phyloP scores from a whole-genome alignment of 2,113 vertebrate genomes.

The Nesospiza acunhae region DNA sequence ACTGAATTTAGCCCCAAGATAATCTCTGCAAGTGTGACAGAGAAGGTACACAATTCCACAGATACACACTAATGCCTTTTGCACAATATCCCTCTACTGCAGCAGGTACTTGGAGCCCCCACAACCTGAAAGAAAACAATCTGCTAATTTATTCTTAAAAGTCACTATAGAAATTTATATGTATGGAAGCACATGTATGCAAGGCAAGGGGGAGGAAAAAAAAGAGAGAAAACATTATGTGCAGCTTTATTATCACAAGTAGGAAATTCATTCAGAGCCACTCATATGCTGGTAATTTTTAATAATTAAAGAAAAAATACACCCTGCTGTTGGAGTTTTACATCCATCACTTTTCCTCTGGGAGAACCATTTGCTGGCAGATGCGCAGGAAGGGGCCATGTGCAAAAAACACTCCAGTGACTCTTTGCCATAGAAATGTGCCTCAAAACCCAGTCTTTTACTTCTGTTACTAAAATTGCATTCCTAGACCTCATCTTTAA shows the following conservation, averaged over 20 bases:
- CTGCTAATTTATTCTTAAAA: not conserved
- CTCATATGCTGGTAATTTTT: not conserved
- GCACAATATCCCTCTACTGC: not conserved
- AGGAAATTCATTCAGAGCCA: not conserved
- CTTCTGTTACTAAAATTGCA: not conserved
- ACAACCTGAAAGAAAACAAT: not conserved
- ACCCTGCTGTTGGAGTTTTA: not conserved
- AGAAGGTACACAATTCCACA: not conserved
- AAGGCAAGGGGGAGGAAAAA: not conserved
- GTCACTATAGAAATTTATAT: not conserved
- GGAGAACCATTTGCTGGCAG: not conserved
- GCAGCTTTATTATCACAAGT: not conserved
- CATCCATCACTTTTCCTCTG: not conserved
- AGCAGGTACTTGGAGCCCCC: not conserved
- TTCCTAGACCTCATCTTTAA: not conserved
- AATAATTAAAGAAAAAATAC: not conserved
- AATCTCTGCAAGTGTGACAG: conserved; percentile 19
- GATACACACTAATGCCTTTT: not conserved
- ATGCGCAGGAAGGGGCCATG: not conserved
- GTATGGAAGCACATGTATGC: not conserved
- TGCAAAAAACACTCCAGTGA: not conserved
- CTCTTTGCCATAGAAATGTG: not conserved
- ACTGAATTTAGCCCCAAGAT: conserved; percentile 45
- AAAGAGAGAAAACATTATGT: not conserved
- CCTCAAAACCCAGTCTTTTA: not conserved